Evolutionary conservation across 2,888 invertebrate species (phyloP), one percentile per base, ranked within the genome.

Genomic region (Homarus gammarus): DNA sequence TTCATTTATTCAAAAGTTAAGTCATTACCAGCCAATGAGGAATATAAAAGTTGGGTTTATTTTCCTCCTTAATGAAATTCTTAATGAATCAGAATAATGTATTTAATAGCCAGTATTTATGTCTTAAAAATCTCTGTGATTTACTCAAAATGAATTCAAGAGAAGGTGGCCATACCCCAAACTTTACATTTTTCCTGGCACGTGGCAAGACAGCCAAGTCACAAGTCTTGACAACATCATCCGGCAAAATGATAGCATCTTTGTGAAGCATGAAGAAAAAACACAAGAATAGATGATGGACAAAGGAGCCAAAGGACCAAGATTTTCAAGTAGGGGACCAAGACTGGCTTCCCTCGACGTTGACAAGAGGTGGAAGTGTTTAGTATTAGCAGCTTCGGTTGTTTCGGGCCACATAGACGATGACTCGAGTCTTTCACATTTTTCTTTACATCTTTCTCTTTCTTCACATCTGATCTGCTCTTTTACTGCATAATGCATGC

Each of bases 91-190:
- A 27, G 27, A 64, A 22, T 64, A 0, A 64, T 64, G 22, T 27
- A 64, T 27, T 64, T 27, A 64, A 64, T 22, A 27, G 56, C 64
- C n/a, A 27, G 18, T 64, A 64, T 64, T 27, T 27, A n/a, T 27
- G 27, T 64, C 27, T 27, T 64, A 6, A 64, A 64, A 27, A 6
- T 64, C 27, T 64, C 27, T 27, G 27, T 64, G 64, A n/a, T 27
- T 64, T 64, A 44, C 75, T 75, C 44, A 40, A 75, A 75, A 44
- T 38, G 27, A 77, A 51, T n/a, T 36, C 12, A 56, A 78, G 85
- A 86, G 85, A 68, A 86, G 85, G 85, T 86, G 85, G 85, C 85
- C 78, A 64, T 86, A 86, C 77, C 85, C 85, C 85, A 86, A 86
- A 86, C 85, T 86, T 78, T 86, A 78, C 22, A 61, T 78, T 77